These are phyloP conservation scores for Perdita meconis DNA, from an alignment of 2,888 invertebrate species.

Conservation along the genomic window DNA sequence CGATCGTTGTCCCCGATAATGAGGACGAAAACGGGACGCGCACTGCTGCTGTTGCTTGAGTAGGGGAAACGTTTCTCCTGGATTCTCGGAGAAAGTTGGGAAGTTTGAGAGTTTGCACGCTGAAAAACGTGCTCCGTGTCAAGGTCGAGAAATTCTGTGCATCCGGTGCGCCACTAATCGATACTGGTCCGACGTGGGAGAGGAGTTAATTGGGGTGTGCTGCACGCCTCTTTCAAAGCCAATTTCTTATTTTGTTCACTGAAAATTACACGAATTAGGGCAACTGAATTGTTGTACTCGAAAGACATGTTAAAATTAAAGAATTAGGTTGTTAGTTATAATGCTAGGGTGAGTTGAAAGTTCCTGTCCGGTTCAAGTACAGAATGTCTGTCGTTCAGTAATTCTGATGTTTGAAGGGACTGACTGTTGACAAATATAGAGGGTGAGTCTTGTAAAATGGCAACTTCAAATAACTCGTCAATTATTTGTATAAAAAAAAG, in stretches of 20 bases:
- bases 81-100: slow-evolving; percentile 18
- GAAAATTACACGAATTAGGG: neutral
- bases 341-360: no score
- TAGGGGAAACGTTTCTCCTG: neutral
- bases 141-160: slow-evolving; percentile 49
- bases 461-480: no score
- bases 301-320: no score
- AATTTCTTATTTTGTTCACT: slow-evolving; percentile 28
- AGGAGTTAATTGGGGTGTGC: slow-evolving; percentile 16
- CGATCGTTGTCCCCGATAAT: slow-evolving; percentile 17
- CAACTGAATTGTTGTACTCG: neutral
- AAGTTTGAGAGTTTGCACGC: neutral
- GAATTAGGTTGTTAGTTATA: no score
- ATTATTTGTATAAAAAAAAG: no score
- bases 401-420: no score
- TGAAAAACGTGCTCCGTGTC: slow-evolving; percentile 40
- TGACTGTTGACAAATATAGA: neutral
- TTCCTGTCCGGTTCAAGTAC: no score
- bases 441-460: neutral
- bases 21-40: slow-evolving; percentile 9
- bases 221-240: neutral
- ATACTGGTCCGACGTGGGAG: slow-evolving; percentile 38
- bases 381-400: no score
- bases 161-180: slow-evolving; percentile 54
- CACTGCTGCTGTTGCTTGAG: neutral